Conservation (phyloP, 2,113 vertebrate species). For the Rana temporaria region DNA sequence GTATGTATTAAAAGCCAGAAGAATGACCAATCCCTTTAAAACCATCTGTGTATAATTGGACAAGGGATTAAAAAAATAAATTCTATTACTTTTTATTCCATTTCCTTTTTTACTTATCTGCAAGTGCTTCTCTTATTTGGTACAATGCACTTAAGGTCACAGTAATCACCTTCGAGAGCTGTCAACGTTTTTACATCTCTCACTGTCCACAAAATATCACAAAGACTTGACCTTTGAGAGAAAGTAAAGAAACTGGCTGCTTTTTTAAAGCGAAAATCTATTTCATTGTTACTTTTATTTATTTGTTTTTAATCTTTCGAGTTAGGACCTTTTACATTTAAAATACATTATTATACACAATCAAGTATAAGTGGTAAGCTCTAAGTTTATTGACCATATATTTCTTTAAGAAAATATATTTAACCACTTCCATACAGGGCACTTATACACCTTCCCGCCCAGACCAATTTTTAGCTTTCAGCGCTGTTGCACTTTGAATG, state of each 20-base stretch:
- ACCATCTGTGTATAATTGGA: not conserved
- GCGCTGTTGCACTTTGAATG: too few species aligned
- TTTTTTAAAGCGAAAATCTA: constrained; percentile 36
- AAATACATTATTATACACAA: not conserved
- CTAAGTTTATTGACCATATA: not conserved
- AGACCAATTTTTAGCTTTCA: too few species aligned
- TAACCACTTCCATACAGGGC: too few species aligned
- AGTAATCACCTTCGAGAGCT: constrained; percentile 40
- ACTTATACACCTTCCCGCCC: too few species aligned
- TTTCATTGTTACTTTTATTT: constrained; percentile 29
- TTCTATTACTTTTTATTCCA: not conserved
- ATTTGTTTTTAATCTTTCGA: constrained; percentile 3
- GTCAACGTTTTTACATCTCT: constrained; percentile 38
- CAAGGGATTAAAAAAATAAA: not conserved
- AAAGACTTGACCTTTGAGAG: constrained; percentile 48
- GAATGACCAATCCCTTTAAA: too few species aligned
- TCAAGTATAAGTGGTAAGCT: too few species aligned
- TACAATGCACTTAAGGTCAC: constrained; percentile 38
- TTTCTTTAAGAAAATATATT: not conserved
- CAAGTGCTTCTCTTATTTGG: constrained; percentile 2
- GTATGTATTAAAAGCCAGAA: too few species aligned
- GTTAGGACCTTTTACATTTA: not conserved
- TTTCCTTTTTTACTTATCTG: not conserved
- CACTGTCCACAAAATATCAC: constrained; percentile 49
- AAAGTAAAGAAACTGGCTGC: constrained; percentile 46